Percentiles rank a stretch among this genome's conserved stretches.
Evolutionary conservation across 2,797 vertebrate species (phyloP).

Genomic region (Lycodopsis pacificus): DNA sequence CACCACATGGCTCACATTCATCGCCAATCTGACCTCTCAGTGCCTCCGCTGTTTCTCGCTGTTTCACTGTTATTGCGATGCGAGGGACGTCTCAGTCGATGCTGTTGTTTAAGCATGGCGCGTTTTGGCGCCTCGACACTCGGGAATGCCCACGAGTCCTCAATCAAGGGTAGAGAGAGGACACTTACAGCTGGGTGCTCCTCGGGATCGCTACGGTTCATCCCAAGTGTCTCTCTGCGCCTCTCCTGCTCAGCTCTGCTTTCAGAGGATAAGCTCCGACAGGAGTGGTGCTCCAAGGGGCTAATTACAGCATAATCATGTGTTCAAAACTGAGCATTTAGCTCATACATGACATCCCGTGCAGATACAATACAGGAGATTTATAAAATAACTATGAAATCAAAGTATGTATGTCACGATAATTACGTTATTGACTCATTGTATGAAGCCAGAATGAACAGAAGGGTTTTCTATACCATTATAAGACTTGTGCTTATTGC

Average conservation of each 20-base stretch:
- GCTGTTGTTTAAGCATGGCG: conserved; percentile 33
- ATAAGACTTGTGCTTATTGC: no score
- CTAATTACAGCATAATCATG: conserved; percentile 72
- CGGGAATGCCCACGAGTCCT: conserved; percentile 59
- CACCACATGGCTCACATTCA: background rate
- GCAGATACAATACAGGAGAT: conserved; percentile 2
- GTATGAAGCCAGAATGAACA: no score
- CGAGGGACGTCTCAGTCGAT: conserved; percentile 13
- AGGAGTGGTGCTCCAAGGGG: conserved; percentile 71
- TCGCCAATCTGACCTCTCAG: conserved; percentile 17
- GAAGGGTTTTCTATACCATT: no score
- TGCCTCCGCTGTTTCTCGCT: conserved; percentile 13
- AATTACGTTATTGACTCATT: background rate
- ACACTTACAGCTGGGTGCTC: conserved; percentile 69
- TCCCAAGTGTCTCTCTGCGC: conserved; percentile 66
- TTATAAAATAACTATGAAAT: background rate
- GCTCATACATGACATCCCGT: conserved; percentile 40
- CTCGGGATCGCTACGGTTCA: conserved; percentile 70
- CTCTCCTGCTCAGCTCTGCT: conserved; percentile 55
- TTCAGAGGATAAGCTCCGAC: conserved; percentile 64
- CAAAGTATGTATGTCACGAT: background rate
- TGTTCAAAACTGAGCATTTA: conserved; percentile 47
- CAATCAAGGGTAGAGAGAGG: conserved; percentile 72
- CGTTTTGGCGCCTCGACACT: conserved; percentile 39
- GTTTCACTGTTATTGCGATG: conserved; percentile 25